Conservation (phyloP, 1,140 invertebrate species). For the Drosophila arizonae region DNA sequence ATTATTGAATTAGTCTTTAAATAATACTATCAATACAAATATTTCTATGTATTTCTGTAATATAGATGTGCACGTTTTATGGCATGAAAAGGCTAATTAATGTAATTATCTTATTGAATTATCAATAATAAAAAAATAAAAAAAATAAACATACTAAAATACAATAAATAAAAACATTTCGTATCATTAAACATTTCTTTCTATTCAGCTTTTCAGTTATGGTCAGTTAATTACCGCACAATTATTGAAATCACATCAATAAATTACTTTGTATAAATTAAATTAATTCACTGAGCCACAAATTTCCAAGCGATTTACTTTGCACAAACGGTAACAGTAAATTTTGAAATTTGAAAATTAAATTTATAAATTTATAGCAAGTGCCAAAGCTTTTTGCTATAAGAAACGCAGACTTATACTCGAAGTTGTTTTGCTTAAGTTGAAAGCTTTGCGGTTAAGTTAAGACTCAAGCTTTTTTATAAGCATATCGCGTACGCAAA, state of each 20-base stretch:
- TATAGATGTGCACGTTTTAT: constrained; percentile 31
- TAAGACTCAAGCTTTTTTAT: constrained; percentile 34
- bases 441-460: constrained; percentile 15
- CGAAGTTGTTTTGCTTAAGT: constrained; percentile 4
- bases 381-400: constrained; percentile 1
- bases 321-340: constrained; percentile 2
- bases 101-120: constrained; percentile 74
- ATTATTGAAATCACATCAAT: constrained; percentile 25
- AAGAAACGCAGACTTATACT: constrained; percentile 17
- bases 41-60: constrained; percentile 37
- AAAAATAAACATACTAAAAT: constrained; percentile 40
- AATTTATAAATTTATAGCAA: constrained; percentile 1
- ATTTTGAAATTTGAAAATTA: constrained; percentile 1
- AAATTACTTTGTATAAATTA: constrained; percentile 2
- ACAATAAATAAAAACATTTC: constrained; percentile 48
- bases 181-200: constrained; percentile 56
- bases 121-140: constrained; percentile 42
- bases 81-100: constrained; percentile 70
- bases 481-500: constrained; percentile 40
- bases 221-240: constrained; percentile 45
- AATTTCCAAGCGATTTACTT: constrained; percentile 32
- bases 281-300: constrained; percentile 14
- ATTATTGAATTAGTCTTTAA: constrained; percentile 62
- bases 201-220: neutral
- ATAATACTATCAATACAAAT: constrained; percentile 24